Percentiles rank a stretch among this genome's conserved stretches.
These are phyloP conservation scores for Marcusenius ussheri DNA, from an alignment of 2,113 vertebrate genomes.

Conservation along the genomic window DNA sequence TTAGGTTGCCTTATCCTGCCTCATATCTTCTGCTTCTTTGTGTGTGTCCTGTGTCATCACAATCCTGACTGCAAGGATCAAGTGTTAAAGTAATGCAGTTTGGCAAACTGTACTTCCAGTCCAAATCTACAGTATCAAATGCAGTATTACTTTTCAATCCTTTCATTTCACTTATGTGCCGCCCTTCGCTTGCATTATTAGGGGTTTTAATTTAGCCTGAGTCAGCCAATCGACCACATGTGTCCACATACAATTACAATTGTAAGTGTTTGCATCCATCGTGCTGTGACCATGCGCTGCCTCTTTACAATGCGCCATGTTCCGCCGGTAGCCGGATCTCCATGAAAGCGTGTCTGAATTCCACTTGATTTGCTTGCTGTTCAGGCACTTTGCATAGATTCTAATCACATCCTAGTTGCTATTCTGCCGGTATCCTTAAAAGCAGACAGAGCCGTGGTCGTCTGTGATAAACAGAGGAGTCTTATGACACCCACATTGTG, in stretches of 20 bases:
- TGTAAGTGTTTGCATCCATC: background rate
- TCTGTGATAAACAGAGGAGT: background rate
- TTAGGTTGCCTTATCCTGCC: background rate
- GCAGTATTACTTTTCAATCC: background rate
- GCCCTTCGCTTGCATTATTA: background rate
- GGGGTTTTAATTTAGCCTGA: background rate
- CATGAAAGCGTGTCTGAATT: background rate
- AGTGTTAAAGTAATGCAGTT: background rate
- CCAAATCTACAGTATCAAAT: background rate
- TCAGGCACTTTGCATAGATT: background rate
- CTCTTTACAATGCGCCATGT: background rate
- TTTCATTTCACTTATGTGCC: background rate
- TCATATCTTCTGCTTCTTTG: background rate
- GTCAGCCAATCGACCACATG: background rate
- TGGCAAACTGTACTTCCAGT: background rate
- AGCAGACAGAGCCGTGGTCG: background rate
- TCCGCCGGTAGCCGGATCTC: background rate
- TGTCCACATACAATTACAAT: background rate
- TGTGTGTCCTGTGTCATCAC: background rate
- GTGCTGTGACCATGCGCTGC: background rate
- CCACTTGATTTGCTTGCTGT: background rate
- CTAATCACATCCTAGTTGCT: background rate
- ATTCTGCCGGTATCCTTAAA: background rate
- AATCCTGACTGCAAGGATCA: background rate
- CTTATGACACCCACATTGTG: background rate